phyloP scores from a whole-genome alignment of 2,113 vertebrate species.

The Zosterops hypoxanthus region DNA sequence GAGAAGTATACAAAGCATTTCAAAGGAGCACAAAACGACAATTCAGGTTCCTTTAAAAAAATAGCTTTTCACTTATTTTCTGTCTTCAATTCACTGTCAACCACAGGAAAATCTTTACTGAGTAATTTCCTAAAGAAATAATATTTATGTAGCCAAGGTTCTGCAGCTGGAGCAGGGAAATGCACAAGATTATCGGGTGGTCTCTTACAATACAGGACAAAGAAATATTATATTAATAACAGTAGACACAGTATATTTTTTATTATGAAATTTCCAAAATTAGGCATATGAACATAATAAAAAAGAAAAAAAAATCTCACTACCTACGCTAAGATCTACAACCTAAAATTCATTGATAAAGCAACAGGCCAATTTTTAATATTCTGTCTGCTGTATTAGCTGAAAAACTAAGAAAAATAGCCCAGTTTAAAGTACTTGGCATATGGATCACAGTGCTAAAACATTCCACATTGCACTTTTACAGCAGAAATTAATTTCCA shows the following conservation, averaged over 20 bases:
- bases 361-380: background rate
- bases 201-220: background rate
- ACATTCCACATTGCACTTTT: slow-evolving; percentile 45
- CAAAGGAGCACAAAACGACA: slow-evolving; percentile 7
- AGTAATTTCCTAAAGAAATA: slow-evolving; percentile 29
- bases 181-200: background rate
- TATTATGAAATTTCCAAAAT: background rate
- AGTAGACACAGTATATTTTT: background rate
- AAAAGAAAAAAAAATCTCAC: background rate
- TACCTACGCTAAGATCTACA: background rate
- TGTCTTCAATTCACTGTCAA: slow-evolving; percentile 29
- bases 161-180: slow-evolving; percentile 7
- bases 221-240: background rate
- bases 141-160: background rate
- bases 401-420: slow-evolving; percentile 7
- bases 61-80: background rate
- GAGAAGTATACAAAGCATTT: slow-evolving; percentile 41
- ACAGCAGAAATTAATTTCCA: slow-evolving; percentile 55
- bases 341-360: background rate
- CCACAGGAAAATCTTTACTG: background rate
- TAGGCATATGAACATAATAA: background rate
- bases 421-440: slow-evolving; percentile 7
- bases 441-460: slow-evolving; percentile 20
- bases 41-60: slow-evolving; percentile 13
- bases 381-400: background rate